phyloP scores from a whole-genome alignment of 2,113 vertebrate genomes.

The Serinus canaria region DNA sequence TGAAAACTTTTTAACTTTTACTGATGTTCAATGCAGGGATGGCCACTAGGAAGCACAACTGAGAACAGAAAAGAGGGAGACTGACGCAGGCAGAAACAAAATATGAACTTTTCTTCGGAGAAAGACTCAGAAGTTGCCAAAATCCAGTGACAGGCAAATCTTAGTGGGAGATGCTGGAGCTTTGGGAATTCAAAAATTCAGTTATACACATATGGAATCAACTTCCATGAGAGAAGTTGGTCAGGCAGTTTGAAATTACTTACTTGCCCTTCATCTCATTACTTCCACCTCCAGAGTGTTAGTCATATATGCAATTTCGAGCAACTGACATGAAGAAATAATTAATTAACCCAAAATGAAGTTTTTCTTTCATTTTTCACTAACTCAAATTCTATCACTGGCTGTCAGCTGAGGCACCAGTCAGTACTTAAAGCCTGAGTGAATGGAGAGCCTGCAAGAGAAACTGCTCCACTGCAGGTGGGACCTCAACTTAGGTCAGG shows the following conservation, averaged over 20 bases:
- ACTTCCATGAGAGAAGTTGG: background rate
- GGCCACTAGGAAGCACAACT: background rate
- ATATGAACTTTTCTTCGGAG: background rate
- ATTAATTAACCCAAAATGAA: background rate
- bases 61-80: background rate
- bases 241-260: background rate
- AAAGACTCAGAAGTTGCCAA: background rate
- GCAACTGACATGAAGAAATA: background rate
- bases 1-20: background rate
- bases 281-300: background rate
- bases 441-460: background rate
- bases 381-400: background rate
- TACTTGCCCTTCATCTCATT: background rate
- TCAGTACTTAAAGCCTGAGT: background rate
- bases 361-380: background rate
- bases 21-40: background rate
- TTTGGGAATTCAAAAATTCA: background rate
- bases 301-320: background rate
- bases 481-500: background rate
- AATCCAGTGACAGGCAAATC: background rate
- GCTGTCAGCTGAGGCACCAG: background rate
- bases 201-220: background rate
- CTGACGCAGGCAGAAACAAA: background rate
- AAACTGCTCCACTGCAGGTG: background rate
- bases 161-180: background rate